phyloP scores from a whole-genome alignment of 2,113 vertebrate genomes.

The Paraplagusia blochii region DNA sequence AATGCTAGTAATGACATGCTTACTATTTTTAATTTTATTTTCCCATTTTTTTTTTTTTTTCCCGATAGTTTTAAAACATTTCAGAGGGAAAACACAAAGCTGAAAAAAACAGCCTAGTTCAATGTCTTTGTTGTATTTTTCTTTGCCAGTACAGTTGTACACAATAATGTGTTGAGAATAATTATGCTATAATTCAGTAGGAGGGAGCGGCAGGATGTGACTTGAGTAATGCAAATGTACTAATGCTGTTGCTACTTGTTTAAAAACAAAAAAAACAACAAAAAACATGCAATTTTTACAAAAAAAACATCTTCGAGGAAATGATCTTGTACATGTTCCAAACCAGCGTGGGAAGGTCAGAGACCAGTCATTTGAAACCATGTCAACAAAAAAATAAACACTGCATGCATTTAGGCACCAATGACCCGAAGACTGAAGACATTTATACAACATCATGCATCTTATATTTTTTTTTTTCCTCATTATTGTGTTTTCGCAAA shows the following conservation, averaged over 20 bases:
- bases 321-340: constrained; percentile 23
- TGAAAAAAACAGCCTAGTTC: constrained; percentile 57
- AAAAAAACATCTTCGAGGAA: constrained; percentile 17
- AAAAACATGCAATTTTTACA: constrained; percentile 27
- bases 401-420: constrained; percentile 46
- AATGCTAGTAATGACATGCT: constrained; percentile 57
- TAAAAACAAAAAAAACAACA: not conserved
- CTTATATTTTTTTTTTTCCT: constrained; percentile 7
- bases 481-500: constrained; percentile 26
- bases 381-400: constrained; percentile 32
- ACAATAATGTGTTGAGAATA: constrained; percentile 40
- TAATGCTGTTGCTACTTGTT: constrained; percentile 42
- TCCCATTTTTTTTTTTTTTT: constrained; percentile 4
- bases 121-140: constrained; percentile 36
- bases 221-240: constrained; percentile 49
- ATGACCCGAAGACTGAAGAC: constrained; percentile 49
- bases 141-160: constrained; percentile 39
- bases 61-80: constrained; percentile 48
- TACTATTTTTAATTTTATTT: constrained; percentile 34
- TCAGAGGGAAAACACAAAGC: constrained; percentile 49
- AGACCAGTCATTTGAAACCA: constrained; percentile 16
- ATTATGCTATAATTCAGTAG: constrained; percentile 37
- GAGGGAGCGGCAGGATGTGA: constrained; percentile 12
- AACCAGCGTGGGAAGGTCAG: constrained; percentile 24
- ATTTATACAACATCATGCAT: constrained; percentile 18